These are phyloP conservation scores for Heterodera carotae DNA, from an alignment of 1,140 invertebrate genomes.

Conservation along the genomic window DNA sequence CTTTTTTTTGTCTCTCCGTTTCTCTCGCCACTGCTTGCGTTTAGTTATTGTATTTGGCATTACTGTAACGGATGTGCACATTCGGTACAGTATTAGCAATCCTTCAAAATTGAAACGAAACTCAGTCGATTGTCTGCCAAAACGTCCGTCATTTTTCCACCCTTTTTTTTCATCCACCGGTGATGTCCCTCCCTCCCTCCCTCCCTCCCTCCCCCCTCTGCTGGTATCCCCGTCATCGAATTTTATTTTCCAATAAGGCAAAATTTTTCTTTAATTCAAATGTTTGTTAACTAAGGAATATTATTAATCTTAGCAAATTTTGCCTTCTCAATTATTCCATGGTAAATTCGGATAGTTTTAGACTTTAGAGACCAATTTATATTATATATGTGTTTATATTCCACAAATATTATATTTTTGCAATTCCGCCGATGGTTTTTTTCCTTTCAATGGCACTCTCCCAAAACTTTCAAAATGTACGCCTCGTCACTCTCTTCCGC, in stretches of 20 bases:
- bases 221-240: not conserved
- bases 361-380: not conserved
- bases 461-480: not conserved
- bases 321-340: not conserved
- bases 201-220: no score
- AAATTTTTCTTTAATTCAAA: not conserved
- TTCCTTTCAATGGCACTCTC: not conserved
- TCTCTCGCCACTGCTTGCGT: not conserved
- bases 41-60: not conserved
- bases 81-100: not conserved
- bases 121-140: not conserved
- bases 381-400: not conserved
- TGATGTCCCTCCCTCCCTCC: not conserved
- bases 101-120: not conserved
- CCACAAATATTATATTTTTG: not conserved
- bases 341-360: not conserved
- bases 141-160: not conserved
- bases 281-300: no score
- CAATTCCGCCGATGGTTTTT: not conserved
- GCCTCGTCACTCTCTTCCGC: not conserved
- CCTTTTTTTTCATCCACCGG: not conserved
- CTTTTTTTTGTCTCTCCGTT: not conserved
- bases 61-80: not conserved
- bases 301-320: not conserved
- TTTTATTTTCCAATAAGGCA: not conserved